Conservation (phyloP, 1,140 invertebrate genomes). For the Drosophila mauritiana region DNA sequence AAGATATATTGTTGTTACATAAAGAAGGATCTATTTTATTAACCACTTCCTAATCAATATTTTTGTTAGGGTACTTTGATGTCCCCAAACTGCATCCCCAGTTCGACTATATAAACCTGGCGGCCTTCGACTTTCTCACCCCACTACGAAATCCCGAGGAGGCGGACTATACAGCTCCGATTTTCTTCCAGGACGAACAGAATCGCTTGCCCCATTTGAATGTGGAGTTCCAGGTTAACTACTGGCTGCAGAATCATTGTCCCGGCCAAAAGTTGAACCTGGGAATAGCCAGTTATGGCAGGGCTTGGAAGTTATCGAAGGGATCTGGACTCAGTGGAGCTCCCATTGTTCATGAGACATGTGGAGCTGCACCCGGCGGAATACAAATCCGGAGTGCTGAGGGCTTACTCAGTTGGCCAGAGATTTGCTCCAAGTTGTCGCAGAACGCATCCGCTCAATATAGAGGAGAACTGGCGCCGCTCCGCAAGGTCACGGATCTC, state of each 20-base stretch:
- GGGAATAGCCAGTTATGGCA: slow-evolving; percentile 92
- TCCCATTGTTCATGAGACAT: slow-evolving; percentile 88
- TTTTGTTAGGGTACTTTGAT: slow-evolving; percentile 87
- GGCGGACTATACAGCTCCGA: slow-evolving; percentile 88
- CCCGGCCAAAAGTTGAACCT: slow-evolving; percentile 91
- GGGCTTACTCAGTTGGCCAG: slow-evolving; percentile 87
- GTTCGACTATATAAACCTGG: slow-evolving; percentile 91
- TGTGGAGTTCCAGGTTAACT: slow-evolving; percentile 87
- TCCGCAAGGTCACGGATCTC: slow-evolving; percentile 90
- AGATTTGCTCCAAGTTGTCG: slow-evolving; percentile 87
- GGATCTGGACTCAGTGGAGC: slow-evolving; percentile 90
- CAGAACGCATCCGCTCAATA: slow-evolving; percentile 85
- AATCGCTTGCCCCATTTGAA: slow-evolving; percentile 85
- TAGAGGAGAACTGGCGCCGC: slow-evolving; percentile 87
- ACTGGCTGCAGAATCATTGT: slow-evolving; percentile 88
- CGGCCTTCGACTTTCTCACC: slow-evolving; percentile 92
- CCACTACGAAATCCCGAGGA: slow-evolving; percentile 90
- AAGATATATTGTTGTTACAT: too few species aligned
- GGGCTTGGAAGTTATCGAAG: slow-evolving; percentile 87
- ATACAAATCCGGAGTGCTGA: slow-evolving; percentile 87
- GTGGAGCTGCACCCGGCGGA: slow-evolving; percentile 86
- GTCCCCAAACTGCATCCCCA: slow-evolving; percentile 88
- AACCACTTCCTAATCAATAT: too few species aligned
- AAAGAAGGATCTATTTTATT: too few species aligned
- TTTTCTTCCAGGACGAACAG: slow-evolving; percentile 86